These are phyloP conservation scores for Mirza zaza DNA, from an alignment of 2,113 vertebrate genomes.

Conservation along the genomic window DNA sequence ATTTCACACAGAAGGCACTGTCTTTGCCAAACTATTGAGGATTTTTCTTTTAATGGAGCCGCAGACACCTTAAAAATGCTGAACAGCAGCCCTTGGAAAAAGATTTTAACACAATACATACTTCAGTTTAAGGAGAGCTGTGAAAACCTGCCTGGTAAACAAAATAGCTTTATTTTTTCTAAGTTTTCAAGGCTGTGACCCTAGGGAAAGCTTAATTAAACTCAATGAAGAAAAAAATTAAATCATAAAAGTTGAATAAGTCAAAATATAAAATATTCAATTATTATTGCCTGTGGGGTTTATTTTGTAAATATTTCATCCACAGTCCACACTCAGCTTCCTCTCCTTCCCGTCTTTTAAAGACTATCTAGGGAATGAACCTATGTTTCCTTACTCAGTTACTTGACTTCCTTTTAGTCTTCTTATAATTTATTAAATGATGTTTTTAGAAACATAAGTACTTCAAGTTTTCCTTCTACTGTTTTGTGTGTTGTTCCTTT, in stretches of 20 bases:
- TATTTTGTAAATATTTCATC: conserved; percentile 79
- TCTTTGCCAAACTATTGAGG: conserved; percentile 8
- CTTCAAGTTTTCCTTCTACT: background rate
- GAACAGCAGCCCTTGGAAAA: conserved; percentile 58
- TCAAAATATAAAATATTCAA: conserved; percentile 81
- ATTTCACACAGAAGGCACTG: conserved; percentile 19
- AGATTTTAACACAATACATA: conserved; percentile 72
- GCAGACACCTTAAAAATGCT: conserved; percentile 56
- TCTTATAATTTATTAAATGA: conserved; percentile 74
- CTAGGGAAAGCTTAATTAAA: conserved; percentile 81
- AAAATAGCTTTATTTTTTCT: conserved; percentile 71
- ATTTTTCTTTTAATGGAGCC: background rate
- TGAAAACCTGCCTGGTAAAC: conserved; percentile 76
- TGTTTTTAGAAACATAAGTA: conserved; percentile 53
- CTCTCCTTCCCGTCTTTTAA: conserved; percentile 11
- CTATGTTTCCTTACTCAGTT: background rate
- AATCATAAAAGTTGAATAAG: conserved; percentile 82
- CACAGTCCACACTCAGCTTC: conserved; percentile 29
- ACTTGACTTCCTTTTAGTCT: conserved; percentile 1
- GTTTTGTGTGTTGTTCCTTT: background rate
- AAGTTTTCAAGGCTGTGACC: conserved; percentile 74
- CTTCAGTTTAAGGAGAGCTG: conserved; percentile 61
- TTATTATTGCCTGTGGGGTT: conserved; percentile 73
- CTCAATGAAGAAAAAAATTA: conserved; percentile 82
- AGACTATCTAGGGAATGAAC: conserved; percentile 55